phyloP scores from a whole-genome alignment of 2,888 invertebrate species.

The Erannis defoliaria region DNA sequence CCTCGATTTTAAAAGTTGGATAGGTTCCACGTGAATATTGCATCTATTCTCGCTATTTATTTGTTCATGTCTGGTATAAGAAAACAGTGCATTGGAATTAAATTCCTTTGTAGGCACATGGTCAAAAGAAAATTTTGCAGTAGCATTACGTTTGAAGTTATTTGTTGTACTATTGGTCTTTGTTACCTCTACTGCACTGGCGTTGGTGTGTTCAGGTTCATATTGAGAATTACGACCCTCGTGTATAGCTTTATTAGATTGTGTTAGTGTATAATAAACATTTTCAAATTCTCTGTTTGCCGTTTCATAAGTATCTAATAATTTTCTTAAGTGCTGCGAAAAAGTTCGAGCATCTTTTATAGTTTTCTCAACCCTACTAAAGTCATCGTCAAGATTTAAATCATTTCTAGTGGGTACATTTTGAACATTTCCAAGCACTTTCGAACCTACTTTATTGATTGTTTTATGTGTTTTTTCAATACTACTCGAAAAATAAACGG shows the following conservation, averaged over 20 bases:
- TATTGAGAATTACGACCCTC: no score
- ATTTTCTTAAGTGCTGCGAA: conserved; percentile 53
- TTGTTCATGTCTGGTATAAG: not conserved
- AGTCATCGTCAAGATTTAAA: conserved; percentile 44
- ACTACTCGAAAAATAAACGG: not conserved
- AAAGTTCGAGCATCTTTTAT: conserved; percentile 58
- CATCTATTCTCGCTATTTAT: not conserved
- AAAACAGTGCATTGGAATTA: not conserved
- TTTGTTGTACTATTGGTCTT: not conserved
- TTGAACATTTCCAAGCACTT: not conserved
- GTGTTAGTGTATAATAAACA: conserved; percentile 53
- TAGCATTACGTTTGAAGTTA: not conserved
- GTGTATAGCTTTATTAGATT: conserved; percentile 31
- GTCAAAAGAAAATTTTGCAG: not conserved
- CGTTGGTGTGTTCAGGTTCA: no score
- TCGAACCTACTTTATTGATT: not conserved
- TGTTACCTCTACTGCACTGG: not conserved
- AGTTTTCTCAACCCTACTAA: conserved; percentile 52
- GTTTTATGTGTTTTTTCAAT: not conserved
- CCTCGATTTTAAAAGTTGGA: not conserved
- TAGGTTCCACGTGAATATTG: not conserved
- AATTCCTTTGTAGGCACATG: conserved; percentile 1
- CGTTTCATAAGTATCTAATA: conserved; percentile 64
- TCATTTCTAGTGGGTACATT: not conserved
- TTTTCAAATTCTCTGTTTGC: conserved; percentile 64